These are phyloP conservation scores for Crax fasciolata DNA, from an alignment of 2,797 vertebrate genomes.

Conservation along the genomic window DNA sequence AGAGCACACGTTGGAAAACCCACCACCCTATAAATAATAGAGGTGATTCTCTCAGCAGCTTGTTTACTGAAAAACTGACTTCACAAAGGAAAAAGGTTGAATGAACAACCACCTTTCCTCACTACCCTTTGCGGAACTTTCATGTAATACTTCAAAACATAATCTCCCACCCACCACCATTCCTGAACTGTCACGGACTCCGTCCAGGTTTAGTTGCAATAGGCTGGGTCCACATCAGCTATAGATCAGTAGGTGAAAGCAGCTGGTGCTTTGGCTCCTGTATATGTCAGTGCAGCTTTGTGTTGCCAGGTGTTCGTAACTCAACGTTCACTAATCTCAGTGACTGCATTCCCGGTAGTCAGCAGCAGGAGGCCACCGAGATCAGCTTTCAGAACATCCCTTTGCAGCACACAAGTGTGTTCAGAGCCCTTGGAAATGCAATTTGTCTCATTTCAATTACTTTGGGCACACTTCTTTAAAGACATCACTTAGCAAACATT, in stretches of 20 bases:
- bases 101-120: constrained; percentile 19
- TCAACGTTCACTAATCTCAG: not conserved
- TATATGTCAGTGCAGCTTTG: not conserved
- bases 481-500: not conserved
- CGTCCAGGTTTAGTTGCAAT: not conserved
- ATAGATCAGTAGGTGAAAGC: not conserved
- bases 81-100: not conserved
- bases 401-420: not conserved
- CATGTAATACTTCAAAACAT: rapidly evolving
- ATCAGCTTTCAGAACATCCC: not conserved
- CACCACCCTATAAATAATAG: constrained; percentile 57
- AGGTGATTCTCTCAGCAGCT: constrained; percentile 22
- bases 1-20: not conserved
- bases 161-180: not conserved
- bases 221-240: not conserved
- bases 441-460: not conserved
- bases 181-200: not conserved
- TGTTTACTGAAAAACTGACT: constrained; percentile 18
- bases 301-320: not conserved
- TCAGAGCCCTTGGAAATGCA: not conserved
- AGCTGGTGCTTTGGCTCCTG: not conserved
- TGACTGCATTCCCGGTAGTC: not conserved
- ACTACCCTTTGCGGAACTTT: not conserved
- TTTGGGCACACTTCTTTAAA: not conserved
- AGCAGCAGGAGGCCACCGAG: constrained; percentile 17